Evolutionary conservation across 2,797 vertebrate species (phyloP).

Genomic region (Australoheros facetus): DNA sequence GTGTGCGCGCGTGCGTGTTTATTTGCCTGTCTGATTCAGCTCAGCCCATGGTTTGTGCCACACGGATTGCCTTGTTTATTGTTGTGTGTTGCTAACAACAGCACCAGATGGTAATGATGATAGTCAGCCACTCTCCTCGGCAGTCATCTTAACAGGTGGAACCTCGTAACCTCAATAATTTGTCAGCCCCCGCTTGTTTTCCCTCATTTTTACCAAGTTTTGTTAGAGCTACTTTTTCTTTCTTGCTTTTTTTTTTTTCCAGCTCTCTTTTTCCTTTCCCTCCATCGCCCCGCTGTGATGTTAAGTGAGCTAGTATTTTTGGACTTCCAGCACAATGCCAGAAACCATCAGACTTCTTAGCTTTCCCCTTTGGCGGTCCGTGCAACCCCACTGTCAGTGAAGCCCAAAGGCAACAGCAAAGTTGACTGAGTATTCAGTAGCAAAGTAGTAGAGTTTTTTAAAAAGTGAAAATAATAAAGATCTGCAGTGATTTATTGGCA

Average conservation of each 20-base stretch:
- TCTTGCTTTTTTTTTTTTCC: background rate
- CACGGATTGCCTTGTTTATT: conserved; percentile 67
- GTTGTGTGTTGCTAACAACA: conserved; percentile 76
- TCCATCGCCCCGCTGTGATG: conserved; percentile 58
- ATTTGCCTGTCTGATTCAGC: conserved; percentile 61
- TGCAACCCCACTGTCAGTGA: conserved; percentile 63
- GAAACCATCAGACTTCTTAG: conserved; percentile 69
- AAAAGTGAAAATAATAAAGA: conserved; percentile 55
- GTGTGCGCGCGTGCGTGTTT: conserved; percentile 47
- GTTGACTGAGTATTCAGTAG: conserved; percentile 71
- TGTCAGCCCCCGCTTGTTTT: conserved; percentile 49
- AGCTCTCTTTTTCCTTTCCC: conserved; percentile 31
- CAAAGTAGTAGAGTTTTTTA: conserved; percentile 50
- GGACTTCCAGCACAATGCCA: conserved; percentile 58
- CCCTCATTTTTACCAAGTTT: conserved; percentile 51
- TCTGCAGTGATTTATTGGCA: conserved; percentile 73
- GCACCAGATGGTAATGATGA: conserved; percentile 74
- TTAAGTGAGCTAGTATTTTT: conserved; percentile 72
- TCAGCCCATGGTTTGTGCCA: conserved; percentile 60
- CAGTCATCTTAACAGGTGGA: conserved; percentile 71
- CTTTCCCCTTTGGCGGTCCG: conserved; percentile 59
- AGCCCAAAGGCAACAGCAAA: conserved; percentile 67
- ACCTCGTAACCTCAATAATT: conserved; percentile 58
- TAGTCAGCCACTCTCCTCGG: conserved; percentile 26
- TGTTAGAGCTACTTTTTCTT: conserved; percentile 26